phyloP scores from a whole-genome alignment of 2,888 invertebrate genomes.

The Lacanobia oleracea region DNA sequence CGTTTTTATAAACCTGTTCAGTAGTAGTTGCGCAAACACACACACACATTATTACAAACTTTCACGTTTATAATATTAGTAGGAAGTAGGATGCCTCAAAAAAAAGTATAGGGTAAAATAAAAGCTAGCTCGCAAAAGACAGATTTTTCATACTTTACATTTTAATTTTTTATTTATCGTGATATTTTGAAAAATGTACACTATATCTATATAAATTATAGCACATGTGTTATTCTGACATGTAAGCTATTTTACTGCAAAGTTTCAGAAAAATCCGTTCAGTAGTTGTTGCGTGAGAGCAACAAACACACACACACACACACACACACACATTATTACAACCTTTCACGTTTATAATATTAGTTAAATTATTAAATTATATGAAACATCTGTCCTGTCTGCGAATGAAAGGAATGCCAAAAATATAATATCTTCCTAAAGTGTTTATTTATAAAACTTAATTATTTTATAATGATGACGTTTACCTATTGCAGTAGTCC shows the following conservation, averaged over 20 bases:
- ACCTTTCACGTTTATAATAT: slow-evolving; percentile 27
- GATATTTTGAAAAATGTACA: slow-evolving; percentile 39
- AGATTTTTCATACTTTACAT: slow-evolving; percentile 39
- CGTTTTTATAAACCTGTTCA: slow-evolving; percentile 42
- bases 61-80: slow-evolving; percentile 33
- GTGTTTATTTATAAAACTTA: slow-evolving; percentile 40
- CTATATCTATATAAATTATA: slow-evolving; percentile 39
- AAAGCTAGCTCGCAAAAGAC: slow-evolving; percentile 36
- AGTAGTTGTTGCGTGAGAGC: slow-evolving; percentile 38
- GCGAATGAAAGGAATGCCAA: slow-evolving; percentile 40
- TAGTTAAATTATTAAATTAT: slow-evolving; percentile 35
- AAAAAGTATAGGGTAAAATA: slow-evolving; percentile 35
- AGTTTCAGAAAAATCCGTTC: slow-evolving; percentile 40
- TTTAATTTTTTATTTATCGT: slow-evolving; percentile 39
- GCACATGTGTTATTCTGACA: slow-evolving; percentile 40
- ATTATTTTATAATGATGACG: slow-evolving; percentile 38
- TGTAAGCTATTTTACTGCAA: slow-evolving; percentile 42
- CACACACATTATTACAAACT: slow-evolving; percentile 34
- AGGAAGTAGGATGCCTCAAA: slow-evolving; percentile 33
- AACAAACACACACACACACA: slow-evolving; percentile 26
- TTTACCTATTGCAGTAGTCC: slow-evolving; percentile 38
- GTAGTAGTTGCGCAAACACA: slow-evolving; percentile 42
- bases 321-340: slow-evolving; percentile 32
- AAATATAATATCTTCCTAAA: slow-evolving; percentile 40
- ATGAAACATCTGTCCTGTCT: slow-evolving; percentile 40